Conservation (phyloP, 2,113 vertebrate genomes). For the Phalacrocorax pelagicus region DNA sequence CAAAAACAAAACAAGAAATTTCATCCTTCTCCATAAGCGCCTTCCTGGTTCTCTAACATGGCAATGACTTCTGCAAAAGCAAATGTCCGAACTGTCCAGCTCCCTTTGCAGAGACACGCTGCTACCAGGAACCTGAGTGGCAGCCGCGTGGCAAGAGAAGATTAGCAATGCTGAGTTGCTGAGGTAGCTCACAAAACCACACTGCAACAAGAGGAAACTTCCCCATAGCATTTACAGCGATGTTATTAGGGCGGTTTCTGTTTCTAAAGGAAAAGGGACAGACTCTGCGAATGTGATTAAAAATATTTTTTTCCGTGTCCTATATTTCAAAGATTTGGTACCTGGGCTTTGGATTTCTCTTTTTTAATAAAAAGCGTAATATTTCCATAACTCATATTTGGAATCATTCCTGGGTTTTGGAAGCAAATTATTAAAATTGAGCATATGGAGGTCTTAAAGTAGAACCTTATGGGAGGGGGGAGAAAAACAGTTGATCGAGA, state of each 20-base stretch:
- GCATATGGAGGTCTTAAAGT: conserved; percentile 82
- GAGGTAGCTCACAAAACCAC: neutral
- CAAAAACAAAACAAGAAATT: neutral
- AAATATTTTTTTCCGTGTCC: neutral
- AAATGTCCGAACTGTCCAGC: fast-evolving
- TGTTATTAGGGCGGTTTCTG: conserved; percentile 54
- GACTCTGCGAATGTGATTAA: conserved; percentile 51
- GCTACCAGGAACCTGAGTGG: neutral
- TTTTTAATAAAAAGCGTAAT: conserved; percentile 67
- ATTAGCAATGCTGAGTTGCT: neutral
- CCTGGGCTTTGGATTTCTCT: conserved; percentile 62
- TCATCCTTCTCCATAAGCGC: neutral
- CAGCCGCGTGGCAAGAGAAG: neutral
- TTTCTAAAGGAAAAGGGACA: conserved; percentile 47
- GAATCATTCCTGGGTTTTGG: conserved; percentile 74
- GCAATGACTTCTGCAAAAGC: neutral
- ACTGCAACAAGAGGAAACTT: conserved; percentile 41
- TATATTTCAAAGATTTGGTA: conserved; percentile 54
- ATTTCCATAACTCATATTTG: conserved; percentile 76
- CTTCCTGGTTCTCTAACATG: neutral
- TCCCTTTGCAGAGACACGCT: neutral
- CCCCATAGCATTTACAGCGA: conserved; percentile 19
- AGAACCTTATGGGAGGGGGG: conserved; percentile 69
- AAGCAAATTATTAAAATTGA: conserved; percentile 79
- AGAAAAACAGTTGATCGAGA: conserved; percentile 58